A percentile compares a stretch with the other conserved stretches of the same genome.
phyloP scores from a whole-genome alignment of 2,113 vertebrate species.

The Cichladusa arquata region DNA sequence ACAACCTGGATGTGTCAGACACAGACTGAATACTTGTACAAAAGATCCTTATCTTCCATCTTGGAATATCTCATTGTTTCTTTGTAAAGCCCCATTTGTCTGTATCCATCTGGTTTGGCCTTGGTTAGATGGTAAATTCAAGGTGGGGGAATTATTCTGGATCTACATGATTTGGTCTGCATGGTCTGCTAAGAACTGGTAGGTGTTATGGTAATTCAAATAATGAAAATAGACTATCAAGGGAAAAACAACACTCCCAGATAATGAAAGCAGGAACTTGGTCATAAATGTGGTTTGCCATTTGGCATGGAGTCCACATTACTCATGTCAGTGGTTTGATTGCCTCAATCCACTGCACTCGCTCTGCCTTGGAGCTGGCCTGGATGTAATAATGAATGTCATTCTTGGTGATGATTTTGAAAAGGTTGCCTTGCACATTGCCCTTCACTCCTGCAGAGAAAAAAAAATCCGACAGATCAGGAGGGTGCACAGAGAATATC shows the following conservation, averaged over 20 bases:
- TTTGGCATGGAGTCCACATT: not conserved
- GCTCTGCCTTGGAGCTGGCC: constrained; percentile 85
- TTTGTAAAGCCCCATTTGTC: not conserved
- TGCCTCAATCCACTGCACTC: constrained; percentile 90
- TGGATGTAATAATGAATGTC: constrained; percentile 92
- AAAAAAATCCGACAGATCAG: not conserved
- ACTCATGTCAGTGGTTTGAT: constrained; percentile 82
- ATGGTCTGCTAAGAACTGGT: not conserved
- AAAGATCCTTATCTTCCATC: not conserved
- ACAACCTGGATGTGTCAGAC: not conserved
- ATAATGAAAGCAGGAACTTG: not conserved
- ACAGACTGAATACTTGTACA: not conserved
- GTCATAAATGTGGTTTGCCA: not conserved
- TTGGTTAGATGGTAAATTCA: not conserved
- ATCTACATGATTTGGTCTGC: not conserved
- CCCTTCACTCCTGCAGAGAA: constrained; percentile 86
- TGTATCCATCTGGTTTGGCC: not conserved
- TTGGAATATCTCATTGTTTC: not conserved
- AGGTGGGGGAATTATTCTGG: not conserved
- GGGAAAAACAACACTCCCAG: not conserved
- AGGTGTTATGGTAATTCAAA: not conserved
- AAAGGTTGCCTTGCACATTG: constrained; percentile 93
- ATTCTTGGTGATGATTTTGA: constrained; percentile 93
- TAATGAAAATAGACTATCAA: not conserved
- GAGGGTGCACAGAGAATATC: not conserved